Base-by-base conservation (phyloP, 1,140 invertebrate genomes). In the Pseudomyrmex sp. region DNA sequence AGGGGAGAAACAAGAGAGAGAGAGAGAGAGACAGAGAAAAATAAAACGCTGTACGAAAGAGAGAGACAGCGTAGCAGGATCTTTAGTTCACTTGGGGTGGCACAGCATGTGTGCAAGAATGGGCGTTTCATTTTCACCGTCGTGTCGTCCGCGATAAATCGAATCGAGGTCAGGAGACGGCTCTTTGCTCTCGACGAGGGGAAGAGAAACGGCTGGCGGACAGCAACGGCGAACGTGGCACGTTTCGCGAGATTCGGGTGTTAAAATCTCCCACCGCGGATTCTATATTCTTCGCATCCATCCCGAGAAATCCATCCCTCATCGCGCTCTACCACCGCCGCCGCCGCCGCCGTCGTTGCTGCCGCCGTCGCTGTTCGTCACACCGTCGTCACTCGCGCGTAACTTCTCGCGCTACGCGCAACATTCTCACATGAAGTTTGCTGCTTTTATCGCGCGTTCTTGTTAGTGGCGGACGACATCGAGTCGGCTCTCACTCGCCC, bases 31-130 rank as follows among this genome's bases (percentile, higher is more conserved):
- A 44, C 20, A 23, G 61, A 82, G 56, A 23, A 9, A 2, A 15
- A 48, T 7, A 9, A 9, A 20, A 20, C n/a, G 20, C 35, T 0
- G 35, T 35, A 52, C 35, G 44, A 75, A 20, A 63, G 70, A 66
- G 63, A 83, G 72, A 83, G 80, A 65, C 52, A 50, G 63, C 12
- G 9, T 26, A 79, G 35, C 35, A 35, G 5, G 77, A 85, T 88
- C 86, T 85, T 90, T 62, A 88, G 79, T 83, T 90, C 83, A 88
- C 85, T 90, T 84, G 69, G 73, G 76, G 87, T 82, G 84, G 26
- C 83, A 84, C 77, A 69, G 52, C 10, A 85, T 26, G 70, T 83
- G 83, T 69, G 73, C 73, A 87, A 85, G 89, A 87, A 87, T 85
- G 77, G 66, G 68, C 74, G 77, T 88, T 83, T 50, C 85, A 58